A percentile compares a stretch with the other conserved stretches of the same genome.
Conservation (phyloP, 2,113 vertebrate species). For the Paradisaea rubra region DNA sequence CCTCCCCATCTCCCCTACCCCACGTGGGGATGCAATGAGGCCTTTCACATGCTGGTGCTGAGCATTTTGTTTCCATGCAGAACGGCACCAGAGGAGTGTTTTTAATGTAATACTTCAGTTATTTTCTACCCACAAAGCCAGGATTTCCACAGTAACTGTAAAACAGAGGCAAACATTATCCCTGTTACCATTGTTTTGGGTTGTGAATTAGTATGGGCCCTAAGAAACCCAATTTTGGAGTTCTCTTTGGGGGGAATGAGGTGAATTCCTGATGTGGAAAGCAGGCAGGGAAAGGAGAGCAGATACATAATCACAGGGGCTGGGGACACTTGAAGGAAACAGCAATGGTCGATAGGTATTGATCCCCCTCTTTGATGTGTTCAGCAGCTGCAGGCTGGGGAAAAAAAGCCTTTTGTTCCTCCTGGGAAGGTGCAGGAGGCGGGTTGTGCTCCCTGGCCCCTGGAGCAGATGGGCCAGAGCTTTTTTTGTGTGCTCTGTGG, state of each 20-base stretch:
- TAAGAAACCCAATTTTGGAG: not conserved
- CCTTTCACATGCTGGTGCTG: not conserved
- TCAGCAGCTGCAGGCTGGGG: not conserved
- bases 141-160: not conserved
- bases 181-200: not conserved
- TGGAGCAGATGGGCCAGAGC: not conserved
- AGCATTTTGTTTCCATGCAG: not conserved
- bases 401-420: slow-evolving; percentile 21
- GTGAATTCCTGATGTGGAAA: not conserved
- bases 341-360: slow-evolving; percentile 6
- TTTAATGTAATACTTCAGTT: not conserved
- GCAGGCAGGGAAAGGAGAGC: not conserved
- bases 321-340: slow-evolving; percentile 37
- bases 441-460: not conserved
- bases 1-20: not conserved
- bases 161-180: not conserved
- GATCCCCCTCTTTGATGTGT: not conserved
- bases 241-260: not conserved
- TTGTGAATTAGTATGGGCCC: not conserved
- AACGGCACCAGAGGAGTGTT: not conserved
- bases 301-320: not conserved
- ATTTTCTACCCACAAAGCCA: not conserved
- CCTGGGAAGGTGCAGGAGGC: not conserved
- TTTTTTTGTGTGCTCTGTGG: not conserved
- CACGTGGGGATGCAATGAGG: not conserved